Conservation (phyloP, 2,888 invertebrate genomes). For the Pimpla rufipes region DNA sequence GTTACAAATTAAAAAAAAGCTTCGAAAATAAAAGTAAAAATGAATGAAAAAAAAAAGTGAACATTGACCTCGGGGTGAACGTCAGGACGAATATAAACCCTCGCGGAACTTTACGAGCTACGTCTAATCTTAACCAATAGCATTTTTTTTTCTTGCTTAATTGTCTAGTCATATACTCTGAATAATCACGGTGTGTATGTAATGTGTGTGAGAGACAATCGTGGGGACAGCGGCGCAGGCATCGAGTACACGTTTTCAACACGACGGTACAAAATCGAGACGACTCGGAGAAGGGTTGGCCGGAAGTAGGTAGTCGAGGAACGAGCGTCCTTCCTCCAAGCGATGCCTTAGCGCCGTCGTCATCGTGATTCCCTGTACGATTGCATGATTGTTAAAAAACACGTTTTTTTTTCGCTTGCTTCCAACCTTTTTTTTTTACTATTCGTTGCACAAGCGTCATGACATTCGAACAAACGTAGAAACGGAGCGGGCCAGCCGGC, state of each 20-base stretch:
- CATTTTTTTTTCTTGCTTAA: constrained; percentile 11
- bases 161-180: constrained; percentile 23
- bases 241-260: constrained; percentile 7
- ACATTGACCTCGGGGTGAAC: constrained; percentile 34
- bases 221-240: constrained; percentile 27
- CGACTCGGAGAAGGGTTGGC: constrained; percentile 39
- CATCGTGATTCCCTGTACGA: constrained; percentile 24
- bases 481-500: constrained; percentile 62
- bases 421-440: constrained; percentile 9
- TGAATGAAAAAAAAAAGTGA: background rate
- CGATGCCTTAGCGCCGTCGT: background rate
- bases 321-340: constrained; percentile 35
- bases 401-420: constrained; percentile 11
- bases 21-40: constrained; percentile 2
- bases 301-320: constrained; percentile 44
- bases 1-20: too few species aligned
- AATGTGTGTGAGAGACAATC: background rate
- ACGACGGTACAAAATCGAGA: constrained; percentile 21
- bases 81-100: constrained; percentile 59
- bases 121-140: constrained; percentile 44
- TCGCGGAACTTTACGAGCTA: constrained; percentile 43
- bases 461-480: constrained; percentile 44
- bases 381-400: constrained; percentile 32
- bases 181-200: constrained; percentile 3
- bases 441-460: constrained; percentile 44